phyloP scores from a whole-genome alignment of 1,140 invertebrate species.

The Caenorhabditis remanei region DNA sequence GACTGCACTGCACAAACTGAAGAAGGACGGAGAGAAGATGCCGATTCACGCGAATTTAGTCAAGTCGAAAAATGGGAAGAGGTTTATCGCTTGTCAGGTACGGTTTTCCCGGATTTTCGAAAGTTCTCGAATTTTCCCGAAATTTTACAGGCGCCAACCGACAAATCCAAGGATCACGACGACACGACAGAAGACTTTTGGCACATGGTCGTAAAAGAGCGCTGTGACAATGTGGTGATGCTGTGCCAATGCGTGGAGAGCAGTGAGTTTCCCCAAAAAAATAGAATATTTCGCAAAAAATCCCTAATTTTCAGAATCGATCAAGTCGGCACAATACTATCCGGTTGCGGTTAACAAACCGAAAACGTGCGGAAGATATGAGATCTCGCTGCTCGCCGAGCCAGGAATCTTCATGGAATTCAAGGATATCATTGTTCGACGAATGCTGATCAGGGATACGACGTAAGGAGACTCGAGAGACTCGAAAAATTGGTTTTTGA shows the following conservation, averaged over 20 bases:
- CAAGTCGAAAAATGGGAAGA: not conserved
- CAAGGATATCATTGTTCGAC: too few species aligned
- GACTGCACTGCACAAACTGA: not conserved
- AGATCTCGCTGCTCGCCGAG: too few species aligned
- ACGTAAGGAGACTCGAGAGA: not conserved
- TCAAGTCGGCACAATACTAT: not conserved
- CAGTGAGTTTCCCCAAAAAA: too few species aligned
- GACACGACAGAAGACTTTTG: not conserved
- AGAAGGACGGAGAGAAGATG: conserved; percentile 2
- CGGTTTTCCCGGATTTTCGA: too few species aligned
- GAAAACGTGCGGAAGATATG: not conserved
- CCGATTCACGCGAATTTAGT: not conserved
- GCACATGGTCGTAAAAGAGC: not conserved
- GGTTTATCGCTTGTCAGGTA: not conserved
- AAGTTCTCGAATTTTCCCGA: too few species aligned
- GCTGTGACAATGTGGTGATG: not conserved
- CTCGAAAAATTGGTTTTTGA: not conserved
- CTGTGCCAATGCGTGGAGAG: not conserved
- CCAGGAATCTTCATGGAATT: too few species aligned
- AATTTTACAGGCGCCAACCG: not conserved
- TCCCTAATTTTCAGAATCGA: too few species aligned
- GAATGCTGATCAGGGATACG: too few species aligned
- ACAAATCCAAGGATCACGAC: not conserved
- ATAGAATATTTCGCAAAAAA: not conserved
- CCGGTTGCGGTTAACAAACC: not conserved